Evolutionary conservation across 2,113 vertebrate species (phyloP).

Genomic region (Oxygymnocypris stewartii): DNA sequence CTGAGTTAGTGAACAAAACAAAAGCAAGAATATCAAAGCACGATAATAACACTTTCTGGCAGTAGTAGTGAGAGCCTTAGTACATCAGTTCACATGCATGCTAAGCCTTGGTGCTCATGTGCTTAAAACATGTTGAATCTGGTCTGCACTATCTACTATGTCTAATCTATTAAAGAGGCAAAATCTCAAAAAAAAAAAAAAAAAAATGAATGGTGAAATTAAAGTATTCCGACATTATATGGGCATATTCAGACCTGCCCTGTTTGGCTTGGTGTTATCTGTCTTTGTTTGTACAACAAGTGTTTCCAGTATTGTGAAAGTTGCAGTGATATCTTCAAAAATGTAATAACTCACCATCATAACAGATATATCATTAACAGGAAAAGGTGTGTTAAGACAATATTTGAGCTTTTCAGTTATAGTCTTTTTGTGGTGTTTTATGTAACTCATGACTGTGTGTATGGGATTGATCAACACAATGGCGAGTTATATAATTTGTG

Average conservation of each 20-base stretch:
- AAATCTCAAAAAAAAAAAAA: neutral
- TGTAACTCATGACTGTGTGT: neutral
- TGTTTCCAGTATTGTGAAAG: constrained; percentile 26
- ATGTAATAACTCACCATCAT: neutral
- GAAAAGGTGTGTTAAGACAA: neutral
- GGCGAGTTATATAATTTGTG: neutral
- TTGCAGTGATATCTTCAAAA: neutral
- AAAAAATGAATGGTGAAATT: neutral
- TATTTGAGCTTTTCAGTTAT: neutral
- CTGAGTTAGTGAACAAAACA: neutral
- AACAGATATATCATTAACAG: neutral
- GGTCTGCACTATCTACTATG: neutral
- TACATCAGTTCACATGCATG: neutral
- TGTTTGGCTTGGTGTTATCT: neutral
- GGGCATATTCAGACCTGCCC: neutral
- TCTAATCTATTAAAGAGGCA: neutral
- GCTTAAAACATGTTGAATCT: neutral
- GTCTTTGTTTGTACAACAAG: constrained; percentile 4
- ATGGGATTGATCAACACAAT: neutral
- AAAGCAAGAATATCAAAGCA: neutral
- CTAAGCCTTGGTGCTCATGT: neutral
- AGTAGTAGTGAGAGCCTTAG: neutral
- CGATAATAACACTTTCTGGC: too few species aligned
- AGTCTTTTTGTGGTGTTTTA: neutral
- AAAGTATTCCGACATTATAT: neutral